Conservation (phyloP, 2,888 invertebrate genomes). For the Romanomermis culicivorax region DNA sequence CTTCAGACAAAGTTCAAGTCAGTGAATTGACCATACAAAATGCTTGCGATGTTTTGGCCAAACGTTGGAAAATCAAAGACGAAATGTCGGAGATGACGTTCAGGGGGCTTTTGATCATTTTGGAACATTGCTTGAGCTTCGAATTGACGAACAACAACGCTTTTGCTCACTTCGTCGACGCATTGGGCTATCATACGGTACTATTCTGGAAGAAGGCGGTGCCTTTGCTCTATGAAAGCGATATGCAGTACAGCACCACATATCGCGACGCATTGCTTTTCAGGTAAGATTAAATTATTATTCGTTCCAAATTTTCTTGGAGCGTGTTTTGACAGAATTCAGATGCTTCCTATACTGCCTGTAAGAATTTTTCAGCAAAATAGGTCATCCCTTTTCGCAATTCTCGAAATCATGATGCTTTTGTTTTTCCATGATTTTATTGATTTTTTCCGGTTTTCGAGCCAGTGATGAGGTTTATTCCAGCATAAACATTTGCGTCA, state of each 20-base stretch:
- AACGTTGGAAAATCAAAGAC: slow-evolving; percentile 10
- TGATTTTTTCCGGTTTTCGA: too few relatives aligned
- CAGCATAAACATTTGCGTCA: too few relatives aligned
- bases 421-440: too few relatives aligned
- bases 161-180: slow-evolving; percentile 17
- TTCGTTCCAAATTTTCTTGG: too few relatives aligned
- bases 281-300: slow-evolving; percentile 10
- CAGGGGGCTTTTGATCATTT: slow-evolving; percentile 17
- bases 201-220: slow-evolving; percentile 18
- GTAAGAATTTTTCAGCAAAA: too few relatives aligned
- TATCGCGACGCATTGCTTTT: slow-evolving; percentile 25
- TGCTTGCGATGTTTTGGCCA: slow-evolving; percentile 4
- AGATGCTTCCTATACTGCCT: too few relatives aligned
- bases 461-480: too few relatives aligned
- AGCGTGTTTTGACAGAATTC: too few relatives aligned
- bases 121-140: slow-evolving; percentile 18
- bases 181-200: slow-evolving; percentile 20
- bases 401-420: too few relatives aligned
- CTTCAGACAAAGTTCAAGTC: neutral
- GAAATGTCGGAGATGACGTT: slow-evolving; percentile 8
- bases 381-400: too few relatives aligned
- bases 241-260: slow-evolving; percentile 23
- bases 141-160: slow-evolving; percentile 1
- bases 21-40: neutral
- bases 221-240: slow-evolving; percentile 23